Evolutionary conservation across 1,140 invertebrate species (phyloP).

Genomic region (Drosophila willistoni): DNA sequence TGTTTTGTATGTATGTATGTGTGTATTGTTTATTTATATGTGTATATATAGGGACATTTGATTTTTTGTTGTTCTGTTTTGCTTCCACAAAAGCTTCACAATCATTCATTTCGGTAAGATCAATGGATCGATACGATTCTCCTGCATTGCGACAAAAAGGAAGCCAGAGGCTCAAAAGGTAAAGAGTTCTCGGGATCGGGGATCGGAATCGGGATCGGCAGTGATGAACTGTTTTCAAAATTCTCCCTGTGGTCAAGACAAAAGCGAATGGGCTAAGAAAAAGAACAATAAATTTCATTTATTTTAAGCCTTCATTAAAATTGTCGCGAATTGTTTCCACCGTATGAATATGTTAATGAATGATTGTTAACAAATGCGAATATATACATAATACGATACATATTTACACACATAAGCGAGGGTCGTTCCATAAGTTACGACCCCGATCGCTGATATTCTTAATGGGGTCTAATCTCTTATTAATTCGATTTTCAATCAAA

Average conservation of each 20-base stretch:
- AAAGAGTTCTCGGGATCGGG: conserved; percentile 24
- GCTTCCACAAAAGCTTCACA: conserved; percentile 54
- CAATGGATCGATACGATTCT: conserved; percentile 75
- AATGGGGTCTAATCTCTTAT: too few species aligned
- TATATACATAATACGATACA: conserved; percentile 4
- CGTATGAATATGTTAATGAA: conserved; percentile 75
- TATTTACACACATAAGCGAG: conserved; percentile 13
- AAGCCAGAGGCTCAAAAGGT: conserved; percentile 40
- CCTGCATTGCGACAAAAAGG: conserved; percentile 65
- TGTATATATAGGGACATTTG: conserved; percentile 37
- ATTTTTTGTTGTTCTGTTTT: conserved; percentile 37
- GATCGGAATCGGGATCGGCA: conserved; percentile 26
- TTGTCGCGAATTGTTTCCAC: conserved; percentile 68
- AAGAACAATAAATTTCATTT: conserved; percentile 60
- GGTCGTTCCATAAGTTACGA: background rate
- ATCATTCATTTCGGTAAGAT: conserved; percentile 81
- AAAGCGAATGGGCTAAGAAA: conserved; percentile 36
- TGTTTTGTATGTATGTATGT: conserved; percentile 31
- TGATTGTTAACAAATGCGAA: conserved; percentile 38
- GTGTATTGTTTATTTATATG: conserved; percentile 16
- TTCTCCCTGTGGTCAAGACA: conserved; percentile 25
- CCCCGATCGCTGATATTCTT: too few species aligned
- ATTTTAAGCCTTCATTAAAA: conserved; percentile 69
- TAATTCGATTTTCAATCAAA: too few species aligned
- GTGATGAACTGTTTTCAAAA: conserved; percentile 76